Evolutionary conservation across 2,797 vertebrate genomes (phyloP).

Genomic region (Ambastaia sidthimunki): DNA sequence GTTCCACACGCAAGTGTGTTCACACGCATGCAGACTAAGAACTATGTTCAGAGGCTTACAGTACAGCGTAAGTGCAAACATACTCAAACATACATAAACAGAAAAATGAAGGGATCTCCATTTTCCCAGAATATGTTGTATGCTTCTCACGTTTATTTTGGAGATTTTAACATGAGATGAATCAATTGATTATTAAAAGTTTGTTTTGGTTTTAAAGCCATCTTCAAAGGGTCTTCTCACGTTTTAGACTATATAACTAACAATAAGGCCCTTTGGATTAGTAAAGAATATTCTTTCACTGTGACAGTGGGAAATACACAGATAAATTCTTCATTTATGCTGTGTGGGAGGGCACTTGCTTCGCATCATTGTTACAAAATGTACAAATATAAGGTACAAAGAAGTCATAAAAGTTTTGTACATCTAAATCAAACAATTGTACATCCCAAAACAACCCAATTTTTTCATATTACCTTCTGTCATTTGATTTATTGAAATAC

Average conservation of each 20-base stretch:
- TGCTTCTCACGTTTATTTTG: constrained; percentile 37
- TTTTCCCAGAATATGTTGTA: constrained; percentile 36
- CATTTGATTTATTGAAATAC: not conserved
- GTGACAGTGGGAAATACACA: constrained; percentile 33
- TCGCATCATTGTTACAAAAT: not conserved
- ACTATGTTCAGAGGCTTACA: not conserved
- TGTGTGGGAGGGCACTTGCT: constrained; percentile 17
- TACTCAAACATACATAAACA: not conserved
- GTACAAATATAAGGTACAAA: constrained; percentile 7
- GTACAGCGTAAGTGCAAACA: not conserved
- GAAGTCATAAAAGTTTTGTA: not conserved
- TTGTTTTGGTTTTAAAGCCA: constrained; percentile 41
- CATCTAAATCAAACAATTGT: not conserved
- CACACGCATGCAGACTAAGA: not conserved
- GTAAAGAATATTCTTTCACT: constrained; percentile 25
- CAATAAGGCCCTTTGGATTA: constrained; percentile 50
- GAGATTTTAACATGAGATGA: constrained; percentile 48
- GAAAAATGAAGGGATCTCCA: constrained; percentile 29
- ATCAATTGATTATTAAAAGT: constrained; percentile 48
- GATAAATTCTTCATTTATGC: constrained; percentile 50
- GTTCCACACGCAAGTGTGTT: not conserved
- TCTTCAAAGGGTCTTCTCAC: constrained; percentile 47
- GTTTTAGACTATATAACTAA: constrained; percentile 50
- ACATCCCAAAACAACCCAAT: not conserved
- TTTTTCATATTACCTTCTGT: not conserved